A percentile compares a stretch with the other conserved stretches of the same genome.
phyloP scores from a whole-genome alignment of 2,797 vertebrate genomes.

The Myiotriccus ornatus region DNA sequence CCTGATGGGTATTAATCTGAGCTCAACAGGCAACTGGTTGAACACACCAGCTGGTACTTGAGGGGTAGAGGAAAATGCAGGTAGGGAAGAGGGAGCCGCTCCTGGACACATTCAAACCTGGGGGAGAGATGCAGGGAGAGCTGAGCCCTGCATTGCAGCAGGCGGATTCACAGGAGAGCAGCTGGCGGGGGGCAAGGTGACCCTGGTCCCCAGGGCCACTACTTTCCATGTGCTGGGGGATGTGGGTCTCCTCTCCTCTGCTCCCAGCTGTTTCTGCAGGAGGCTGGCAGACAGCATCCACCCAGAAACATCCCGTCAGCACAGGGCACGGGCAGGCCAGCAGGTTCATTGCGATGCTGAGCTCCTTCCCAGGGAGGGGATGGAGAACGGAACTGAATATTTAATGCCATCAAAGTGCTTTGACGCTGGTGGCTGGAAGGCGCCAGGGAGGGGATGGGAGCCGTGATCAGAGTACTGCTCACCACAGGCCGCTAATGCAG shows the following conservation, averaged over 20 bases:
- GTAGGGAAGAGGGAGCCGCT: neutral
- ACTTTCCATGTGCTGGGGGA: rapidly evolving
- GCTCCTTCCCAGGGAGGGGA: neutral
- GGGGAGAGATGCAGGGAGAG: neutral
- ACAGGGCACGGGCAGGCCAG: neutral
- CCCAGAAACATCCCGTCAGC: rapidly evolving
- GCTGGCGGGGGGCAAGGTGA: neutral
- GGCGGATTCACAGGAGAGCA: neutral
- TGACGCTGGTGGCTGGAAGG: neutral
- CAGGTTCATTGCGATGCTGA: neutral
- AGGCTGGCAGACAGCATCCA: neutral
- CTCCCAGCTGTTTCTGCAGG: neutral
- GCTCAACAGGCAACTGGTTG: neutral
- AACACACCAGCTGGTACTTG: neutral
- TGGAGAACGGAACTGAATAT: conserved; percentile 32
- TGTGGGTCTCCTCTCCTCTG: neutral
- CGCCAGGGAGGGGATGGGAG: neutral
- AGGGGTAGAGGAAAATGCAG: neutral
- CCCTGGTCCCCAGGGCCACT: neutral
- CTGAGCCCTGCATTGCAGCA: neutral
- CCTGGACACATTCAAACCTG: neutral
- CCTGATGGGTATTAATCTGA: neutral
- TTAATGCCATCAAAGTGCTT: conserved; percentile 29
- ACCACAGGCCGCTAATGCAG: rapidly evolving
- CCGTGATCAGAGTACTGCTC: neutral